Evolutionary conservation across 2,888 invertebrate species (phyloP), one percentile per base, ranked within the genome.

Genomic region (Apamea crenata): DNA sequence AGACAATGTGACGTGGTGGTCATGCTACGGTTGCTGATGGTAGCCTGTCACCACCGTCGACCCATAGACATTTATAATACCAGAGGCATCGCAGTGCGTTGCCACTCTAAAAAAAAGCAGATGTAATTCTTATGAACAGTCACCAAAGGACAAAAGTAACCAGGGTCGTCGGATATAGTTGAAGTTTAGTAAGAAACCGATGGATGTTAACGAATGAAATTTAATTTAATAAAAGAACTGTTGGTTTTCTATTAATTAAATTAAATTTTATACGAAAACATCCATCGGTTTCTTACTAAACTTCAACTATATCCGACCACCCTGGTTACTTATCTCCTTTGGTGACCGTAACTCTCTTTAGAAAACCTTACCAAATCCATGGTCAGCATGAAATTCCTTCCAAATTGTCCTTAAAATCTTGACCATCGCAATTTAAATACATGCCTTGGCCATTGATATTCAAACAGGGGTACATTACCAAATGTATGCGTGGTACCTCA

Each of bases 361-460:
- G 36, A 4, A 44, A 44, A 56, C 59, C 14, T 68, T 36, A 32
- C 14, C 1, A 53, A 67, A 69, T 8, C 36, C 40, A 76, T 36
- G 71, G 67, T 63, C 65, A 70, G 2, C 12, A 70, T 78, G 44
- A 76, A 79, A 63, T 59, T 75, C 44, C 16, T 10, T 74, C 18
- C 25, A 32, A 67, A 61, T 61, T 77, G 80, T 76, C 84, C 84
- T 87, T 29, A 36, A 84, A 79, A 77, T 85, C 87, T 68, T 87
- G 84, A 80, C 84, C 85, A 84, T 87, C 76, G 40, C 70, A 67
- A 84, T 65, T 69, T 67, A 59, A 59, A 74, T 7, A 74, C 21
- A 63, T 63, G 61, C 40, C 36, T 65, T 63, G 66, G 2, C 29
- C 59, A 77, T 89, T 89, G 68, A 81, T 85, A 89, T 89, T 82